Evolutionary conservation across 2,113 vertebrate genomes (phyloP).

Genomic region (Tauraco erythrolophus): DNA sequence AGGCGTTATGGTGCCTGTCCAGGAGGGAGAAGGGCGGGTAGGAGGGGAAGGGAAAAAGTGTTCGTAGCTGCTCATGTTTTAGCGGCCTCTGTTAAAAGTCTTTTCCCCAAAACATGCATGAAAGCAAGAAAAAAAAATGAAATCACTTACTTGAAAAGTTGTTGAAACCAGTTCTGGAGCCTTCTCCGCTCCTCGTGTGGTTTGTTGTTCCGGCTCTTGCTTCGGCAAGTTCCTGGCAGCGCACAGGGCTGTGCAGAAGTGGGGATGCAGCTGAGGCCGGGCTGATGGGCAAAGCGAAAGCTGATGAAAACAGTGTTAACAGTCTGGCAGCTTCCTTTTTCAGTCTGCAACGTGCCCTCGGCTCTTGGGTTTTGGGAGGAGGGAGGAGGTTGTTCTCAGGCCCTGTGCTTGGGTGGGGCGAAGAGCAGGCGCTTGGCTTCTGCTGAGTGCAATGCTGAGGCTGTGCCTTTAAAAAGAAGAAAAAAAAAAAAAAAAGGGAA

Average conservation of each 20-base stretch:
- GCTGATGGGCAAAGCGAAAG: background rate
- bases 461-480: constrained; percentile 24
- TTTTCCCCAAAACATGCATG: background rate
- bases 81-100: background rate
- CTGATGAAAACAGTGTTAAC: background rate
- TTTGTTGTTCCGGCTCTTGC: background rate
- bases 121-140: background rate
- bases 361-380: background rate
- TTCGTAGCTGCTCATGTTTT: background rate
- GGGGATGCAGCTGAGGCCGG: background rate
- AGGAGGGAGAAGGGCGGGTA: background rate
- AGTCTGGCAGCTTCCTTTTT: constrained; percentile 8
- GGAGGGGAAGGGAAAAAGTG: background rate
- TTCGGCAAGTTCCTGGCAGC: background rate
- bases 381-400: background rate
- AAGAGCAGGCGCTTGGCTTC: background rate
- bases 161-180: background rate
- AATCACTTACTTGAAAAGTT: constrained; percentile 48
- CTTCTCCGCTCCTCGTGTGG: background rate
- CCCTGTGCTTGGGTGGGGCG: constrained; percentile 34
- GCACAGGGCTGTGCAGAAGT: background rate
- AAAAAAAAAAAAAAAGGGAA: background rate
- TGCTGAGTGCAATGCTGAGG: background rate
- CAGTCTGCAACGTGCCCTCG: background rate
- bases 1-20: background rate